Evolutionary conservation across 1,140 invertebrate species (phyloP), one percentile per base, ranked within the genome.

Genomic region (Hetaerina americana): DNA sequence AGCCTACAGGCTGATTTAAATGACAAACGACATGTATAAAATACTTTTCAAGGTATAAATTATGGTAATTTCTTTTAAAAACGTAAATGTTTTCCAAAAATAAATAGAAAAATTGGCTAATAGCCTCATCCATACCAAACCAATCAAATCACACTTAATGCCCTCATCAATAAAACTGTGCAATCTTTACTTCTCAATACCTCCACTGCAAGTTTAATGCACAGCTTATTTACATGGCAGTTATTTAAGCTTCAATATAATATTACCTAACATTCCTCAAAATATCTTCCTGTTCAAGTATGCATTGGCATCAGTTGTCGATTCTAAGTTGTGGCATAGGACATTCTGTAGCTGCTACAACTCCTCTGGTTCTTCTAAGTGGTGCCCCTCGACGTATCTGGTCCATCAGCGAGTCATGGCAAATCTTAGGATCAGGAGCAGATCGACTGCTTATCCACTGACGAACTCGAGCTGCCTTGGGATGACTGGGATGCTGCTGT

Each of bases 341-440:
- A 57, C 40, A 57, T 57, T 57, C 40, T 18, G 15, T 57, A 10
- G 40, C 40, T 57, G 40, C 40, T 5, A 57, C 40, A 57, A 57
- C 40, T 57, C 40, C 40, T 10, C 40, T 57, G 74, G 88, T 91
- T 75, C 89, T 86, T 66, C 85, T 88, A 69, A 95, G 80, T 5
- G 88, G 88, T 1, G 91, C 92, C 27, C 93, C 93, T 66, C 89
- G 85, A 77, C 93, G 90, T 66, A 96, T 95, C 77, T 96, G 93
- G 84, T 95, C 93, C 92, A 95, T 93, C 0, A 96, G 82, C 2
- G 86, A 87, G 73, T 87, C 86, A 29, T 86, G 81, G n/a, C 85
- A 83, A 68, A 85, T 78, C 0, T 81, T 73, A 0, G 85, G 84
- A 78, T 87, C 86, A 15, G 83, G 78, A 15, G 85, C 79, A 0